Evolutionary conservation across 2,888 invertebrate genomes (phyloP).

Genomic region (Sussaba pulchella): DNA sequence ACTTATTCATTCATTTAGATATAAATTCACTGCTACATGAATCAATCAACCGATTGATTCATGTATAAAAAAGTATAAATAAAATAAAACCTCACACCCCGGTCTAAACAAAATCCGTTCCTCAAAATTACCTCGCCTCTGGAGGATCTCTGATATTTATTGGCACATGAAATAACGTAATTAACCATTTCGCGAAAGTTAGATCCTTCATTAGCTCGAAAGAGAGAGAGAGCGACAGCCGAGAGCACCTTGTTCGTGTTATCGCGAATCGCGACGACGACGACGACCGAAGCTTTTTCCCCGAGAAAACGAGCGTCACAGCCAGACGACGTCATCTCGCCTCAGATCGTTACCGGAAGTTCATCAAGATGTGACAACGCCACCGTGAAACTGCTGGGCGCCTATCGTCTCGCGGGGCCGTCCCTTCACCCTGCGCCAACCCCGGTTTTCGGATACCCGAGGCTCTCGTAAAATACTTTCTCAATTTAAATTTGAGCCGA

Average conservation of each 20-base stretch:
- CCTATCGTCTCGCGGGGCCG: conserved; percentile 14
- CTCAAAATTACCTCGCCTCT: not conserved
- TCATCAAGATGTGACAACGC: conserved; percentile 85
- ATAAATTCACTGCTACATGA: too few species aligned
- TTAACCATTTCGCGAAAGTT: conserved; percentile 48
- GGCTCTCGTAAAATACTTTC: conserved; percentile 84
- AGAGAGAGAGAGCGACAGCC: conserved; percentile 3
- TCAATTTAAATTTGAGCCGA: conserved; percentile 84
- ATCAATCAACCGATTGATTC: too few species aligned
- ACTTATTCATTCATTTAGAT: too few species aligned
- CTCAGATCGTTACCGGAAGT: conserved; percentile 83
- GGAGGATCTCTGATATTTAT: conserved; percentile 51
- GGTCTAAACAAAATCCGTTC: not conserved
- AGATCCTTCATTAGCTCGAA: conserved; percentile 36
- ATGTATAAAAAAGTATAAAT: too few species aligned
- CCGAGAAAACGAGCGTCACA: conserved; percentile 59
- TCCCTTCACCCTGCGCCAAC: not conserved
- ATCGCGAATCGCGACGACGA: too few species aligned
- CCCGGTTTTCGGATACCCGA: conserved; percentile 47
- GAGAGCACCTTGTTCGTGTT: conserved; percentile 6
- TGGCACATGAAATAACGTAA: conserved; percentile 66
- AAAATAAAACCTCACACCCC: too few species aligned
- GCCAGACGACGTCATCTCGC: conserved; percentile 74
- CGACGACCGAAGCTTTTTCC: conserved; percentile 61
- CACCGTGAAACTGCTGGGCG: conserved; percentile 81